These are phyloP conservation scores for Forpus xanthops DNA, from an alignment of 2,797 vertebrate species.

Conservation along the genomic window DNA sequence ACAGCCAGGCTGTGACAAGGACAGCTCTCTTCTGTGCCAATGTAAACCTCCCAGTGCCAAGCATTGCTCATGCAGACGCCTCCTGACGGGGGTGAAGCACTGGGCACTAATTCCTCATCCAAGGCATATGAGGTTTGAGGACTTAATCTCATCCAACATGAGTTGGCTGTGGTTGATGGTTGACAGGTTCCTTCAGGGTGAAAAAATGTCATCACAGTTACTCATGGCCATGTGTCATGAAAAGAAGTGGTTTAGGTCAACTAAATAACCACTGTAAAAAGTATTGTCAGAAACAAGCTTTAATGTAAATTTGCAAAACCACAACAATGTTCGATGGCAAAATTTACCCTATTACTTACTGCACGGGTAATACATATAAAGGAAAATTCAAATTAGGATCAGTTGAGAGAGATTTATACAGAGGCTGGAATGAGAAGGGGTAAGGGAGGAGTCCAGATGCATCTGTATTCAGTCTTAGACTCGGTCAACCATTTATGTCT, in stretches of 20 bases:
- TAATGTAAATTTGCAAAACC: not conserved
- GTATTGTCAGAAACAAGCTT: not conserved
- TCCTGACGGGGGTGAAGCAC: not conserved
- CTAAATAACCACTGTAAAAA: not conserved
- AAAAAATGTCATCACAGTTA: not conserved
- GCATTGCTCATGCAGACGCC: not conserved
- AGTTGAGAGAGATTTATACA: not conserved
- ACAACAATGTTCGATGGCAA: not conserved
- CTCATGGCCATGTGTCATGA: not conserved
- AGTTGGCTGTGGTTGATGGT: not conserved
- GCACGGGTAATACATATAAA: not conserved
- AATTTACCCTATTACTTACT: not conserved
- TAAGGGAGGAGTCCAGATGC: not conserved
- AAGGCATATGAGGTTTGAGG: not conserved
- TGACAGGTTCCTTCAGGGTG: not conserved
- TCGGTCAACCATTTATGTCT: not conserved
- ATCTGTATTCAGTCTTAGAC: not conserved
- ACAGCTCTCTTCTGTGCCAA: not conserved
- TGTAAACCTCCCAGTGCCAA: not conserved
- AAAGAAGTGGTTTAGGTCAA: not conserved
- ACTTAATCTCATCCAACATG: not conserved
- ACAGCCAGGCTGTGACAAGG: not conserved
- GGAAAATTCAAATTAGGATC: not conserved
- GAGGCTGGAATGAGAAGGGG: not conserved
- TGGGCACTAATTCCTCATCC: not conserved